Evolutionary conservation across 2,888 invertebrate genomes (phyloP).

Genomic region (Amiota minor): DNA sequence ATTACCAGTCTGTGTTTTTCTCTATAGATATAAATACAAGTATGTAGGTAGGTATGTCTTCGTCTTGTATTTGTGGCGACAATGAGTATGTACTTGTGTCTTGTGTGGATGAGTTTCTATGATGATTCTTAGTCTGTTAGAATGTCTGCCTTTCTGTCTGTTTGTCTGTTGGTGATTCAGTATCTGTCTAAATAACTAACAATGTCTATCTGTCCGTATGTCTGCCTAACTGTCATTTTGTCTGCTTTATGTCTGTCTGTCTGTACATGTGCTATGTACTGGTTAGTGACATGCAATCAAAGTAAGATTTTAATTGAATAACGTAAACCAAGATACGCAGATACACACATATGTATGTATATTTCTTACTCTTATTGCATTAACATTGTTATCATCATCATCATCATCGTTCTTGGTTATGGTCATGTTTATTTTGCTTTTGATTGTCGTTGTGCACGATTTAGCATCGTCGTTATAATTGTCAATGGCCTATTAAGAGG

Average conservation of each 20-base stretch:
- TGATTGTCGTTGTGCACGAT: slow-evolving; percentile 45
- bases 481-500: slow-evolving; percentile 60
- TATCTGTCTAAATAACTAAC: too few relatives aligned
- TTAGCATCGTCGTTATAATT: slow-evolving; percentile 62
- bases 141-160: neutral
- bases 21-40: neutral
- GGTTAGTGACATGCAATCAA: slow-evolving; percentile 51
- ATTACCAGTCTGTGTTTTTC: slow-evolving; percentile 19
- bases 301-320: slow-evolving; percentile 67
- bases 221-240: neutral
- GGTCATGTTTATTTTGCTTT: slow-evolving; percentile 46
- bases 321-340: slow-evolving; percentile 40
- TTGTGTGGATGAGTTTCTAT: neutral
- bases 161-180: neutral
- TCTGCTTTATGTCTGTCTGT: neutral
- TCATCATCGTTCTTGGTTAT: slow-evolving; percentile 13
- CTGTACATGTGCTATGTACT: slow-evolving; percentile 41
- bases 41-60: neutral
- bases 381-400: too few relatives aligned
- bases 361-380: neutral
- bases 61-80: slow-evolving; percentile 36
- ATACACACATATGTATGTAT: slow-evolving; percentile 26
- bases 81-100: slow-evolving; percentile 43
- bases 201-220: neutral
- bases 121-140: neutral